These are phyloP conservation scores for Operophtera brumata DNA, from an alignment of 2,888 invertebrate species.

Conservation along the genomic window DNA sequence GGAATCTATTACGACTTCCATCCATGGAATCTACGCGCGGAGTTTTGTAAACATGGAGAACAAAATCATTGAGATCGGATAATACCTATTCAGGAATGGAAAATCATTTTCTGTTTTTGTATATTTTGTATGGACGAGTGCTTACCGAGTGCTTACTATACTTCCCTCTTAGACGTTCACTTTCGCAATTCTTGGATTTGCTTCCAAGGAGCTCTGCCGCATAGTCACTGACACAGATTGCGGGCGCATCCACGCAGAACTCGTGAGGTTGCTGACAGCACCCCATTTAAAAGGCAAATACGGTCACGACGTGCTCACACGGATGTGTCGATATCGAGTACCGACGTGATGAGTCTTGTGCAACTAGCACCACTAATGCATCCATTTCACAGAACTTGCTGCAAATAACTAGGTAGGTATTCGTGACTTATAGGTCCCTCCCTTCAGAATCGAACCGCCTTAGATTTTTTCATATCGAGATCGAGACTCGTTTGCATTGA, in stretches of 20 bases:
- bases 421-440: neutral
- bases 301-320: conserved; percentile 67
- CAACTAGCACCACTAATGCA: conserved; percentile 43
- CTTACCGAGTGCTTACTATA: no score
- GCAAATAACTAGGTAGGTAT: conserved; percentile 12
- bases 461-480: neutral
- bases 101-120: no score
- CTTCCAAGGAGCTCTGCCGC: conserved; percentile 38
- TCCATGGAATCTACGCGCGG: no score
- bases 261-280: conserved; percentile 68
- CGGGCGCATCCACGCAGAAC: conserved; percentile 62
- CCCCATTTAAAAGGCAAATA: conserved; percentile 72
- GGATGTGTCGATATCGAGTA: conserved; percentile 50
- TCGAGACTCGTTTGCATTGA: no score
- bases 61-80: no score
- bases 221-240: conserved; percentile 67
- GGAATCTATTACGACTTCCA: no score
- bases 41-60: no score
- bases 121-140: no score
- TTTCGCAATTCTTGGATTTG: conserved; percentile 23
- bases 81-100: no score
- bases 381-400: conserved; percentile 36
- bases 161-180: neutral
- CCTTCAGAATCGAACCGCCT: neutral
- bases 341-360: conserved; percentile 46